phyloP scores from a whole-genome alignment of 92 coral and sea anemone species.

The Parazoanthus swiftii region DNA sequence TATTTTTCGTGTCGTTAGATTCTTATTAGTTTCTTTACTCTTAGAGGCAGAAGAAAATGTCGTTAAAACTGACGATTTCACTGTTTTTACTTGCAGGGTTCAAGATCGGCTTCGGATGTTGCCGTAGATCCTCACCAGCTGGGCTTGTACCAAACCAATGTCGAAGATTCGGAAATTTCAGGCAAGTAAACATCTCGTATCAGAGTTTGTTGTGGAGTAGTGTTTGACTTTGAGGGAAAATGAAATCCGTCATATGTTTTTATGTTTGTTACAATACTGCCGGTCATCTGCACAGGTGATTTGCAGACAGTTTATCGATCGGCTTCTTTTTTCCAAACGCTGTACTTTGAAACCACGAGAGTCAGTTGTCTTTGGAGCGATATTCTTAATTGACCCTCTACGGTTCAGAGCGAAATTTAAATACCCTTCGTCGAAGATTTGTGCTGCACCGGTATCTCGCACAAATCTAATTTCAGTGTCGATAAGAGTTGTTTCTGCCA shows the following conservation, averaged over 20 bases:
- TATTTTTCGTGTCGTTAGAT: background rate
- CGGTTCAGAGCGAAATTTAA: background rate
- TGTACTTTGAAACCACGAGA: background rate
- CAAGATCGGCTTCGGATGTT: conserved; percentile 50
- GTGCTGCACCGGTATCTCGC: background rate
- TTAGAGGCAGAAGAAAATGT: background rate
- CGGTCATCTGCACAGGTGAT: background rate
- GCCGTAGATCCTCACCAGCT: conserved; percentile 71
- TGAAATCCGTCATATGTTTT: background rate
- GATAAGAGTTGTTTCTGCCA: background rate
- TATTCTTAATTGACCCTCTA: background rate
- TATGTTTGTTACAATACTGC: background rate
- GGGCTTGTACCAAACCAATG: conserved; percentile 60
- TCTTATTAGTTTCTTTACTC: background rate
- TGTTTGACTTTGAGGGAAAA: background rate
- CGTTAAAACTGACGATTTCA: background rate
- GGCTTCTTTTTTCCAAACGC: background rate
- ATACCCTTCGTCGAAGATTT: background rate
- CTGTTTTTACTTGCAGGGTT: conserved; percentile 46
- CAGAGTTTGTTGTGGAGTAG: background rate
- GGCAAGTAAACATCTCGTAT: conserved; percentile 47
- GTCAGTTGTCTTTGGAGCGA: background rate
- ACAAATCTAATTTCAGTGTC: background rate
- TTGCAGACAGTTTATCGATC: background rate
- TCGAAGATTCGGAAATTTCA: conserved; percentile 79